Conservation (phyloP, 92 coral and sea anemone genomes). For the Paramuricea clavata region DNA sequence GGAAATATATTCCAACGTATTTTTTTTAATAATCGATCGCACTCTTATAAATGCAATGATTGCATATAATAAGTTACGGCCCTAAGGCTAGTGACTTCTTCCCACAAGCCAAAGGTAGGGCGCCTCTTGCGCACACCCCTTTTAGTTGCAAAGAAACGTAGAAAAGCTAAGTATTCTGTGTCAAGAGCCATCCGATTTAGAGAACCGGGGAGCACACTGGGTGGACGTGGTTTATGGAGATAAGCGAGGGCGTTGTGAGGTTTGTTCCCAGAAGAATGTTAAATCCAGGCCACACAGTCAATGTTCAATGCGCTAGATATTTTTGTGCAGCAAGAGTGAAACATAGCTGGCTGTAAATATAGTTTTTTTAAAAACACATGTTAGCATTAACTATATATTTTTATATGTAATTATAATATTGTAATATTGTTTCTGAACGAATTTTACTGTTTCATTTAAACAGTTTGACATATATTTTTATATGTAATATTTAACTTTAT, state of each 20-base stretch:
- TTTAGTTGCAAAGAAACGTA: conserved; percentile 50
- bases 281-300: conserved; percentile 64
- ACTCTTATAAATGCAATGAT: conserved; percentile 70
- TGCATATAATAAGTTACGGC: conserved; percentile 54
- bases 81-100: conserved; percentile 57
- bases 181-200: conserved; percentile 58
- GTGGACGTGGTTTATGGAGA: conserved; percentile 64
- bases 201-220: conserved; percentile 66
- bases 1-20: too few relatives aligned
- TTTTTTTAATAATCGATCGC: conserved; percentile 68
- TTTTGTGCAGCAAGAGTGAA: conserved; percentile 39
- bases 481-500: too few relatives aligned
- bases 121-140: conserved; percentile 52
- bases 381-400: too few relatives aligned
- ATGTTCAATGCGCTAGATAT: conserved; percentile 56
- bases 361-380: background rate
- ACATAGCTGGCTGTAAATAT: background rate
- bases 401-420: background rate
- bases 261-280: conserved; percentile 50
- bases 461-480: too few relatives aligned
- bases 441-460: too few relatives aligned
- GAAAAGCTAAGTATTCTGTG: conserved; percentile 26
- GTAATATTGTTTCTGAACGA: too few relatives aligned
- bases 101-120: conserved; percentile 62
- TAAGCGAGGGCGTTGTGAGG: conserved; percentile 64